Evolutionary conservation across 2,113 vertebrate genomes (phyloP).

Genomic region (Noctilio leporinus): DNA sequence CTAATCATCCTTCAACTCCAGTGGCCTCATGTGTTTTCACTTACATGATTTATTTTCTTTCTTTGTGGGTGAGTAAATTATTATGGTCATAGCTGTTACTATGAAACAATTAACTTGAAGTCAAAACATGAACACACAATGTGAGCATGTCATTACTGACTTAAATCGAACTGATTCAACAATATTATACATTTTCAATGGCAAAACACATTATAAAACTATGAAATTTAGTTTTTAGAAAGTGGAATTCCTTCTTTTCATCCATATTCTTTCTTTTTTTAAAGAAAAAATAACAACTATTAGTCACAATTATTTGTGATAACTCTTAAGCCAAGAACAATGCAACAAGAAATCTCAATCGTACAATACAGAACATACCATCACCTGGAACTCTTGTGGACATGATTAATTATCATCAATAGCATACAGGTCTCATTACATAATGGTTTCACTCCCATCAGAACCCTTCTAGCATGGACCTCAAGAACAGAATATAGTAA

Average conservation of each 20-base stretch:
- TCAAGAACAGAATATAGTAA: neutral
- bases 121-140: conserved; percentile 27
- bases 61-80: conserved; percentile 25
- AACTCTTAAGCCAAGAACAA: conserved; percentile 9
- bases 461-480: neutral
- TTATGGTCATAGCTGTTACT: neutral
- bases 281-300: neutral
- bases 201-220: neutral
- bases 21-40: conserved; percentile 16
- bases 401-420: conserved; percentile 3
- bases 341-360: neutral
- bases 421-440: neutral
- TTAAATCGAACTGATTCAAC: neutral
- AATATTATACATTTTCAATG: neutral
- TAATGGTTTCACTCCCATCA: neutral
- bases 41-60: conserved; percentile 37
- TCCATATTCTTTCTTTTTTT: neutral
- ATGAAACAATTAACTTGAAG: conserved; percentile 39
- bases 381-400: neutral
- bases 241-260: neutral
- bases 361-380: neutral
- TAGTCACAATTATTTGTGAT: neutral
- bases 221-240: neutral
- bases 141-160: neutral
- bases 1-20: conserved; percentile 12